Evolutionary conservation across 2,113 vertebrate genomes (phyloP).

Genomic region (Budorcas taxicolor): DNA sequence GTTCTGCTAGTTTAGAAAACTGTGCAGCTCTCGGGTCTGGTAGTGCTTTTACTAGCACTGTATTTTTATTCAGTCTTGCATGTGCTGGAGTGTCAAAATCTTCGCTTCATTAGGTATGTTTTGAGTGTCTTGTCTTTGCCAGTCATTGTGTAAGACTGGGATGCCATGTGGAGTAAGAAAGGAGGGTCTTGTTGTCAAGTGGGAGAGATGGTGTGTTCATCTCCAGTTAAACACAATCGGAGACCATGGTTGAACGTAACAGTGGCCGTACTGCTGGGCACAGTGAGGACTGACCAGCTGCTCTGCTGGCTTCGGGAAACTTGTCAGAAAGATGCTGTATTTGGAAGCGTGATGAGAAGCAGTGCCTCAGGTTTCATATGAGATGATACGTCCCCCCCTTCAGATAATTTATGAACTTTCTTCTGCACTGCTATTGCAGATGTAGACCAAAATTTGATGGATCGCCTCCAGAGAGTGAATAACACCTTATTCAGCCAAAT

Average conservation of each 20-base stretch:
- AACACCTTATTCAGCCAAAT: conserved; percentile 88
- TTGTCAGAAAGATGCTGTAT: background rate
- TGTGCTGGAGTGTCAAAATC: background rate
- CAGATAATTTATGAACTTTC: conserved; percentile 18
- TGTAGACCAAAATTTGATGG: conserved; percentile 88
- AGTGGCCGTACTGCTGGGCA: fast-evolving
- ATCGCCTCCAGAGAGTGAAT: conserved; percentile 91
- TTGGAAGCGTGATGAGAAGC: background rate
- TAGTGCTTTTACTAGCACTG: background rate
- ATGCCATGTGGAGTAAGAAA: background rate
- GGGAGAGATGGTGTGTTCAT: background rate
- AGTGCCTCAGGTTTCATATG: background rate
- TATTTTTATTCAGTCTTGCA: background rate
- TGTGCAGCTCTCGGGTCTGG: background rate
- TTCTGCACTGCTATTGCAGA: conserved; percentile 77
- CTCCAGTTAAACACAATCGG: background rate
- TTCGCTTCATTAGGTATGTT: background rate
- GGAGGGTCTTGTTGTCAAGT: background rate
- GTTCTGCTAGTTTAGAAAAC: conserved; percentile 6
- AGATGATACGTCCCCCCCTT: background rate
- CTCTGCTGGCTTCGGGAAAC: too few species aligned
- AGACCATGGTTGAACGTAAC: background rate
- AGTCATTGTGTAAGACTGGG: background rate
- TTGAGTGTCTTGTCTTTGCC: background rate
- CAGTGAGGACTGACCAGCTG: too few species aligned